These are phyloP conservation scores for Diachasma alloeum DNA, from an alignment of 1,140 invertebrate species.

Conservation along the genomic window DNA sequence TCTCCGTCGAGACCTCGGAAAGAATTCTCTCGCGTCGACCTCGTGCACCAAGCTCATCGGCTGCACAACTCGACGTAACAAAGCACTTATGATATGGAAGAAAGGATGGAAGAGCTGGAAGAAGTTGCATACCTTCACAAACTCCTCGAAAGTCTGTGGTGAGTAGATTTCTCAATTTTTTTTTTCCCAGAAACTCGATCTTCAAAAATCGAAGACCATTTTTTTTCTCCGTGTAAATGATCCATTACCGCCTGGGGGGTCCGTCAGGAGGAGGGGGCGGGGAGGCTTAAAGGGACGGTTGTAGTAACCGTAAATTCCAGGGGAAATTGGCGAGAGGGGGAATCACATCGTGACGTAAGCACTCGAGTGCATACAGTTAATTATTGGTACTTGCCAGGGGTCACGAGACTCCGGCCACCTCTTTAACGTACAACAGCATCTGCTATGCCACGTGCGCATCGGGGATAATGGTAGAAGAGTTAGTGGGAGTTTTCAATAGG, in stretches of 20 bases:
- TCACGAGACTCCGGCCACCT: conserved; percentile 44
- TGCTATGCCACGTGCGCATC: conserved; percentile 49
- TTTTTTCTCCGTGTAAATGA: too few species aligned
- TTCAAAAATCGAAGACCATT: not conserved
- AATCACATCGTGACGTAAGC: conserved; percentile 35
- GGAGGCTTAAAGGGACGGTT: not conserved
- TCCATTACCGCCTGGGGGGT: not conserved
- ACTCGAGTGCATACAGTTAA: conserved; percentile 44
- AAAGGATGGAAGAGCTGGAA: conserved; percentile 79
- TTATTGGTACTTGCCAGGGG: conserved; percentile 55
- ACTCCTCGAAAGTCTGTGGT: conserved; percentile 64
- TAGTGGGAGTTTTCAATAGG: too few species aligned
- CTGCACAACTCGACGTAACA: conserved; percentile 48
- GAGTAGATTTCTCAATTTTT: conserved; percentile 3
- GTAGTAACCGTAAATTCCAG: not conserved
- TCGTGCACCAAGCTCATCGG: conserved; percentile 36
- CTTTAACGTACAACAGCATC: conserved; percentile 44
- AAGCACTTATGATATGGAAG: conserved; percentile 60
- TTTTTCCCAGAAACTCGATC: not conserved
- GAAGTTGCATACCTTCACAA: conserved; percentile 77
- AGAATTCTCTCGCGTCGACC: conserved; percentile 31
- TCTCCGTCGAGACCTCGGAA: conserved; percentile 49
- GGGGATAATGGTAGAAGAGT: too few species aligned
- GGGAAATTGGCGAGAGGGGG: not conserved
- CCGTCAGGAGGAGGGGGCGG: not conserved